Evolutionary conservation across 2,113 vertebrate species (phyloP).

Genomic region (Melozone crissalis): DNA sequence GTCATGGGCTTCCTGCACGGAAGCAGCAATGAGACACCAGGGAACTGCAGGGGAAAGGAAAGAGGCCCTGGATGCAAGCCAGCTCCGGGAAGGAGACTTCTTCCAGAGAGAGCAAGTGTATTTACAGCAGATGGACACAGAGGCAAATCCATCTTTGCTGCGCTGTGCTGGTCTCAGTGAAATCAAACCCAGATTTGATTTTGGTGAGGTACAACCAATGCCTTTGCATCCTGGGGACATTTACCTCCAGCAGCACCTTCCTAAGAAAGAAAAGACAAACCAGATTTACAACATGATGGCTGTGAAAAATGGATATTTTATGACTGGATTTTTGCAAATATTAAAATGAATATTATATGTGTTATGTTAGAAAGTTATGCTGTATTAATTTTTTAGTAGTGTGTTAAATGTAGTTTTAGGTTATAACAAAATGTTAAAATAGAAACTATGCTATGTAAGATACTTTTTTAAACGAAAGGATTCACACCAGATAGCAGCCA

Average conservation of each 20-base stretch:
- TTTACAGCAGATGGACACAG: background rate
- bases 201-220: background rate
- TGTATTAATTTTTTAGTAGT: too few species aligned
- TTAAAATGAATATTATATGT: too few species aligned
- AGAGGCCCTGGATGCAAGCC: conserved; percentile 24
- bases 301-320: too few species aligned
- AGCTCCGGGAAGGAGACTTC: conserved; percentile 60
- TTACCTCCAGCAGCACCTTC: background rate
- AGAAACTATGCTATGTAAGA: too few species aligned
- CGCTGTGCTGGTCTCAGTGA: background rate
- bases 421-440: too few species aligned
- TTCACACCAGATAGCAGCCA: too few species aligned
- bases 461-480: too few species aligned
- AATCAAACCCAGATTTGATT: background rate
- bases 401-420: too few species aligned
- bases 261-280: background rate
- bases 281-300: background rate
- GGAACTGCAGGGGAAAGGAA: background rate
- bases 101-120: conserved; percentile 67
- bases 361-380: too few species aligned
- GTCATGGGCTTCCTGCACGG: background rate
- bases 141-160: background rate
- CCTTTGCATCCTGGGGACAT: background rate
- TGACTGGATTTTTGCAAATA: too few species aligned
- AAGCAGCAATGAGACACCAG: background rate